Conservation (phyloP, 2,888 invertebrate genomes). For the Spisula subtruncata region DNA sequence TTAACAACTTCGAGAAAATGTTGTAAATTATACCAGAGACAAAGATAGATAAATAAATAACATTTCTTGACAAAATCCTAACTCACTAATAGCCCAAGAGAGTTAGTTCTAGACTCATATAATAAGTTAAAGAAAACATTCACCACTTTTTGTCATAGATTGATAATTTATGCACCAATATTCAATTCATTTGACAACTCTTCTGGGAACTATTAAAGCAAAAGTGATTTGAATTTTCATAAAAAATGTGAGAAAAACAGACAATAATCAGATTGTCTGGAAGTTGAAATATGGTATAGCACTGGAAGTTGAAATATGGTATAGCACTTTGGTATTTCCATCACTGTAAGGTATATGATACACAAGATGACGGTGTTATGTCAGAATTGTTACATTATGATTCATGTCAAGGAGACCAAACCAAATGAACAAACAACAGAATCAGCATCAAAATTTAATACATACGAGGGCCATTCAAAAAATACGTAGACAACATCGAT, state of each 20-base stretch:
- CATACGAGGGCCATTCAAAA: no score
- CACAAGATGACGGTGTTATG: background rate
- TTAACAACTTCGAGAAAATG: background rate
- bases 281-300: background rate
- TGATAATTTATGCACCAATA: background rate
- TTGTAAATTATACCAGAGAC: background rate
- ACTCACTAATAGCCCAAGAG: constrained; percentile 3
- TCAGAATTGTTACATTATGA: no score
- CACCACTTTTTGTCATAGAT: constrained; percentile 1
- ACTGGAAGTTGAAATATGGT: no score
- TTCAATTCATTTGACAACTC: constrained; percentile 14
- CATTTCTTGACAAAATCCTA: background rate
- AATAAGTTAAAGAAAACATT: constrained; percentile 7
- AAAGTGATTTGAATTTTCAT: background rate
- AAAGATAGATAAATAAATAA: constrained; percentile 1
- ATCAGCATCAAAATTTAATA: no score
- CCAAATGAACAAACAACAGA: no score
- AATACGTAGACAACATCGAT: no score
- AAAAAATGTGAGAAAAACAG: background rate
- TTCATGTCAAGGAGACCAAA: no score
- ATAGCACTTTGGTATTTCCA: background rate
- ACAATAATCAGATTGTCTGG: background rate
- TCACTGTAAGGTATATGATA: background rate
- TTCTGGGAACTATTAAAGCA: background rate
- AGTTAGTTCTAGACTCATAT: background rate